Evolutionary conservation across 1,140 invertebrate genomes (phyloP), one percentile per base, ranked within the genome.

Genomic region (Schmidtea mediterranea): DNA sequence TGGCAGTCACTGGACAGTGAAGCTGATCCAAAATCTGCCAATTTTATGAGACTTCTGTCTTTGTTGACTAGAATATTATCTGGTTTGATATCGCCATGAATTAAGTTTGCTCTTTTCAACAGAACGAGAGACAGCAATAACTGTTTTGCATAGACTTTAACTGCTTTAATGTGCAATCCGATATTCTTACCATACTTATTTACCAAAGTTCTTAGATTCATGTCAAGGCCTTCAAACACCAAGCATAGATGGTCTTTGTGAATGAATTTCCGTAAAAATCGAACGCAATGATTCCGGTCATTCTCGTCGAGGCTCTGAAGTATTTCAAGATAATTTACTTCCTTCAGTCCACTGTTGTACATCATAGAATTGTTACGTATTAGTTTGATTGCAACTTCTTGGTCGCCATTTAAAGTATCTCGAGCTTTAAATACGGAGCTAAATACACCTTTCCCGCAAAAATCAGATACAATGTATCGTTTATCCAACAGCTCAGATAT

Each of bases 351-450:
- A 36, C 86, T 90, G 69, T 92, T 95, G 58, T 71, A 94, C 92
- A 98, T 99, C 55, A 98, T 79, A 71, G 97, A 90, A 69, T 97
- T 97, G 62, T 95, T 98, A 56, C 92, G 72, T 53, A 98, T 98
- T 53, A 99, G 97, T 69, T 99, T 99, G 13, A 99, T 82, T 46
- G 90, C 90, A 0, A 95, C 86, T 63, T 95, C 87, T 52, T 76
- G 73, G 61, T 76, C 78, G 13, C 76, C 77, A 18, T 82, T 70
- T 1, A 78, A 77, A 55, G 75, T 76, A 63, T 97, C 90, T 53
- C 84, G 71, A 9, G 84, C 87, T 45, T 89, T 71, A 2, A 98
- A 78, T 1, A 98, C 92, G 62, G 92, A 97, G 56, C 83, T 90
- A 66, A 98, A 99, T 1, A 98, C 87, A 18, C 92, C 92, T 65